Evolutionary conservation across 2,797 vertebrate species (phyloP).

Genomic region (Danio albolineatus): DNA sequence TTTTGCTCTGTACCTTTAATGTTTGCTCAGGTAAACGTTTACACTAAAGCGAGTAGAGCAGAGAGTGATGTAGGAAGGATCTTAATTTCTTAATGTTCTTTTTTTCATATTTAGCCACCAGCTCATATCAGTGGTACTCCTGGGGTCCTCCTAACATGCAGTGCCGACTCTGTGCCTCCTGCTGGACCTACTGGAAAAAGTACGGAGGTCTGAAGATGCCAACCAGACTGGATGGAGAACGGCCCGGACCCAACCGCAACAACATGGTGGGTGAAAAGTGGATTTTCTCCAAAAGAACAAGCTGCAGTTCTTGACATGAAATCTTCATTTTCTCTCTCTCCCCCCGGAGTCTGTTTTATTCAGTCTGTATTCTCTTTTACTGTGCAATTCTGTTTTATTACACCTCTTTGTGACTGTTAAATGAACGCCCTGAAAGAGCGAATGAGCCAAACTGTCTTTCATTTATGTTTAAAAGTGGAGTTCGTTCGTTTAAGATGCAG

Average conservation of each 20-base stretch:
- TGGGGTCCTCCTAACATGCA: constrained; percentile 99
- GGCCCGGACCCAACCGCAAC: constrained; percentile 95
- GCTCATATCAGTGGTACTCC: constrained; percentile 99
- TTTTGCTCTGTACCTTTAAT: not conserved
- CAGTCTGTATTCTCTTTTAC: constrained; percentile 11
- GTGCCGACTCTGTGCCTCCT: constrained; percentile 95
- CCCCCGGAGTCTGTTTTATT: not conserved
- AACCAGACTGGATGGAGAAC: constrained; percentile 94
- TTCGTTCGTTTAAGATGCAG: not conserved
- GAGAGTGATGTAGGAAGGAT: not conserved
- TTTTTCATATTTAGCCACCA: constrained; percentile 84
- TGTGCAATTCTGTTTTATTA: constrained; percentile 23
- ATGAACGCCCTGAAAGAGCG: not conserved
- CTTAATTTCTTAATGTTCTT: not conserved
- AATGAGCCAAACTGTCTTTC: constrained; percentile 1
- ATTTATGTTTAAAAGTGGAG: constrained; percentile 9
- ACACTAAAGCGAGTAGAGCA: not conserved
- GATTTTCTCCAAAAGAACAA: constrained; percentile 27
- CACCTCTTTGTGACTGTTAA: constrained; percentile 17
- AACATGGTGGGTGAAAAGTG: constrained; percentile 80
- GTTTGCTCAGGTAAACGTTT: not conserved
- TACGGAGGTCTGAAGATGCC: constrained; percentile 99
- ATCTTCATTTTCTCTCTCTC: not conserved
- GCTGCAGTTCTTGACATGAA: constrained; percentile 7
- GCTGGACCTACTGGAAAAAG: constrained; percentile 99